Base-by-base conservation (phyloP, 1,140 invertebrate genomes). In the Eurosta solidaginis region DNA sequence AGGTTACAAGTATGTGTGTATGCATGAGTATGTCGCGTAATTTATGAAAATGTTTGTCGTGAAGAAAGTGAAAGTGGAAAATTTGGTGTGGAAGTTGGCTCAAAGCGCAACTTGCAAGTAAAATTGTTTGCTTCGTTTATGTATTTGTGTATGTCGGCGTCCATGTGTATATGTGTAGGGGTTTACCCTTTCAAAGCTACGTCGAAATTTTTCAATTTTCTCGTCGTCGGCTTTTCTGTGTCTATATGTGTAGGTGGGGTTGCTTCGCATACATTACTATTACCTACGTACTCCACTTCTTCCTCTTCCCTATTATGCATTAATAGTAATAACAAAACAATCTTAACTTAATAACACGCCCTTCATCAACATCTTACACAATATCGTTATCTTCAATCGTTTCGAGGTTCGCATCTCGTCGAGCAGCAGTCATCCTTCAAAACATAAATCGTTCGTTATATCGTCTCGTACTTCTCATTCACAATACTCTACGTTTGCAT, bases 221-320 rank as follows among this genome's bases (percentile, higher is more conserved):
- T 9, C 1, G 63, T 42, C 42, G 29, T 68, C 3, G 5, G 27
- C 25, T 1, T 36, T n/a, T 74, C 6, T 74, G 44, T 74, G 1
- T 74, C 36, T 45, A 7, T 74, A 40, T 47, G 36, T 74, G 73
- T 74, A 74, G 73, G 73, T 74, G 73, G 73, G 73, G 44, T 74
- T 44, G 73, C 25, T 74, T 74, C 73, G 73, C 10, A 74, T 45
- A 74, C 44, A 47, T 20, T 74, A 5, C 36, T 20, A 10, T 44
- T 22, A 45, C 7, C 17, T 45, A 45, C 7, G 7, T 9, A 14
- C 36, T 36, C 27, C 36, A 12, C 59, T 36, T 36, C 59, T 10
- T 40, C 12, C 17, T 74, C 40, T 40, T 45, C 17, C 17, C 44
- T 22, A 47, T 74, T 45, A 42, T 40, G 54, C 54, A 68, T 40